Base-by-base conservation (phyloP, 2,888 invertebrate species). In the Leucophenga montana region DNA sequence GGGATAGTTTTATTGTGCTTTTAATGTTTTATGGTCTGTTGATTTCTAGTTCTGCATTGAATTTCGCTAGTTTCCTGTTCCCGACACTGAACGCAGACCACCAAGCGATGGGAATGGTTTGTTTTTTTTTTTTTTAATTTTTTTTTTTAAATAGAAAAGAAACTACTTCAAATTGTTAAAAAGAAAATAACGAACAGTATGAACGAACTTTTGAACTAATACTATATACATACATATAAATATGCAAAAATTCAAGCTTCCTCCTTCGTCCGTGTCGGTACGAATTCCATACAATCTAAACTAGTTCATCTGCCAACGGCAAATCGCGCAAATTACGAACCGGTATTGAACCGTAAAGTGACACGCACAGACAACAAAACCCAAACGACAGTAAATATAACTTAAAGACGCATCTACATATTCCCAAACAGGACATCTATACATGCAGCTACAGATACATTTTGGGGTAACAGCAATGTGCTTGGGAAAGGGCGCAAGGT, bases 371-470 rank as follows among this genome's bases (percentile, higher is more conserved):
- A n/a, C 22, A 64, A 48, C 13, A 64, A 9, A 46, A 22, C 48
- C 46, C 13, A 48, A 27, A 61, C 16, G 16, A 50, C 50, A 50
- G 50, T 18, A 50, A 50, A 50, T 18, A 39, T 39, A 39, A 39
- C 39, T 39, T 57, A 57, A 20, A 61, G 22, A 56, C 20, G 22
- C 46, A 39, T 11, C 56, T 46, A 67, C 68, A 76, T 74, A 81
- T 82, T 82, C 83, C 78, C 83, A 83, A 70, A 77, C 80, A 76
- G 80, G 80, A 80, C 75, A 77, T 68, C 72, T 56, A 62, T 46
- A 56, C 66, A 48, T 70, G n/a, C n/a, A n/a, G n/a, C n/a, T n/a
- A n/a, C n/a, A n/a, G n/a, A n/a, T n/a, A n/a, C n/a, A 64, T 70
- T 72, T 77, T 67, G 71, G 53, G 67, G 59, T 44, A 46, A 70